Base-by-base conservation (phyloP, 2,888 invertebrate genomes). In the Adelognathus sp. region DNA sequence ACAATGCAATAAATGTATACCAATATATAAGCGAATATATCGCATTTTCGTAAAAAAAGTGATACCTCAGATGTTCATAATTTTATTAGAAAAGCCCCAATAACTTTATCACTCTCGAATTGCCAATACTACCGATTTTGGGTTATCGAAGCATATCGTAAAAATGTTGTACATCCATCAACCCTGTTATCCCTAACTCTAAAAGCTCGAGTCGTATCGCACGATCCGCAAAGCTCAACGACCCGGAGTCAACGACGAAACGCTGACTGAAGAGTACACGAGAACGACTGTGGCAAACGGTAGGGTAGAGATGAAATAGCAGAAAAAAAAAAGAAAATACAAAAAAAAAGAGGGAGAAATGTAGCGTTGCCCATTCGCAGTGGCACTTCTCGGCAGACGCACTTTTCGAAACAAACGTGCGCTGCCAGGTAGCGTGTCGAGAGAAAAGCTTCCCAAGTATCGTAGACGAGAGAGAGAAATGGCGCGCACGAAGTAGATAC, bases 301-400 rank as follows among this genome's bases (percentile, higher is more conserved):
- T 46, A n/a, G 9, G 44, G 27, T 5, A n/a, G 16, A 9, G 39
- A 9, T 33, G 14, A 27, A 6, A 33, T 7, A 60, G 39, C 3
- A 24, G 16, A 18, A 46, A 1, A 33, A 29, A 44, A 39, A n/a
- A 5, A 69, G 11, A 6, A 44, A 11, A 63, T 27, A 52, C 21
- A 4, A 16, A 11, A 11, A 16, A 11, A 11, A 46, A 3, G 36
- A 36, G 16, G n/a, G 52, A 44, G 52, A 52, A 24, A 14, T 4
- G 11, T 6, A 61, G 54, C 63, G 31, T 60, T 64, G 29, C 76
- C n/a, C 64, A 72, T 75, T 81, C 69, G 71, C 71, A 56, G 60
- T 70, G 79, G 52, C 79, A 81, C 78, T 82, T 80, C 70, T 60
- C 66, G 81, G 75, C 80, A 78, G 81, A 81, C 81, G 77, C 81